Evolutionary conservation across 2,113 vertebrate species (phyloP), one percentile per base, ranked within the genome.

Genomic region (Dolichallabes microphthalmus): DNA sequence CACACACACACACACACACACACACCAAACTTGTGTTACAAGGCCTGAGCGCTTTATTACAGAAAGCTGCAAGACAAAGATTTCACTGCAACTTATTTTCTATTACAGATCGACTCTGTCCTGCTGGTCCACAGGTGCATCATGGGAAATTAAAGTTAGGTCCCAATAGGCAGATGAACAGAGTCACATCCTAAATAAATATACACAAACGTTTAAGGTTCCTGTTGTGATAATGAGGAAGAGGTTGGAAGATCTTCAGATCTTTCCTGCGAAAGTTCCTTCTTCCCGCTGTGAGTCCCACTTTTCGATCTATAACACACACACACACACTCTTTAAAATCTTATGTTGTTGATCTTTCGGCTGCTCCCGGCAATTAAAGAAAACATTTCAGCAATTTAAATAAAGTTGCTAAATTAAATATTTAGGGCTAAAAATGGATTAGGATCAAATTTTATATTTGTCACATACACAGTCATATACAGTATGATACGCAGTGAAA

Each of bases 251-350:
- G 22, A 78, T 50, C 9, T 63, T 95, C 89, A 97, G 91, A 97
- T 96, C 91, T 96, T 97, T 61, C 96, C 96, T 4, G 96, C 92
- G 82, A 97, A 96, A 0, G 79, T 95, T 30, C 96, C 96, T 0
- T 95, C 94, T 2, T 89, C 96, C 75, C 91, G 91, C 86, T 94
- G 94, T 0, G 95, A 93, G 0, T 97, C 96, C 96, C 96, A 97
- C 86, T 92, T 82, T 6, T 94, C 90, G 55, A 96, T 14, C 96
- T 95, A 84, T 60, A 61, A 71, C 55, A 86, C 55, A 86, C 52
- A 86, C 80, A 82, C 61, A 68, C 80, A 82, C 63, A 53, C 58
- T 61, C 58, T 30, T 69, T 69, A 35, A 20, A 35, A 69, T 74
- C 11, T 4, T 4, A n/a, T 50, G n/a, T n/a, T n/a, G n/a, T n/a